These are phyloP conservation scores for Eristalis intricaria DNA, from an alignment of 2,888 invertebrate genomes.

Conservation along the genomic window DNA sequence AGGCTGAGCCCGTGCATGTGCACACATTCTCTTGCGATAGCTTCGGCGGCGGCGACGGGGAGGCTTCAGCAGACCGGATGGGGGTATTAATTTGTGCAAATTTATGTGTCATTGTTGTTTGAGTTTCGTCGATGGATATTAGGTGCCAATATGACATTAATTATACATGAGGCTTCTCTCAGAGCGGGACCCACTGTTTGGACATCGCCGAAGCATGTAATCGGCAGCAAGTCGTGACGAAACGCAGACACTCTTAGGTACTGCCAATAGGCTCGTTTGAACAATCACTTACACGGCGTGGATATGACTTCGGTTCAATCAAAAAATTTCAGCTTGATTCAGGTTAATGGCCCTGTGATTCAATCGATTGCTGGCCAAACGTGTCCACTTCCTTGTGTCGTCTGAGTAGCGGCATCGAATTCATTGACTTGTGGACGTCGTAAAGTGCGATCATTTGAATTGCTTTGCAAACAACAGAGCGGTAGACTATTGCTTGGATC, in stretches of 20 bases:
- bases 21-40: background rate
- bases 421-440: background rate
- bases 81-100: constrained; percentile 57
- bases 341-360: background rate
- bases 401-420: background rate
- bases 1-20: background rate
- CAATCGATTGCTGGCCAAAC: background rate
- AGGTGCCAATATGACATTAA: constrained; percentile 19
- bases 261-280: too few relatives aligned
- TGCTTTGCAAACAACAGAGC: background rate
- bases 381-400: background rate
- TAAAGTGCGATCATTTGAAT: background rate
- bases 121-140: constrained; percentile 18
- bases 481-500: background rate
- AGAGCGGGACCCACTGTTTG: background rate
- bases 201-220: constrained; percentile 6
- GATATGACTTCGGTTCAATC: background rate
- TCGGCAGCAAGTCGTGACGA: background rate
- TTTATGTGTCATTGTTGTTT: constrained; percentile 22
- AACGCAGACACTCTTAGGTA: background rate
- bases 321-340: background rate
- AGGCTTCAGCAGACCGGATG: constrained; percentile 30
- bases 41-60: background rate
- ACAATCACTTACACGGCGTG: too few relatives aligned
- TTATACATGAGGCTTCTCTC: constrained; percentile 15